phyloP scores from a whole-genome alignment of 2,888 invertebrate genomes.

The Rhagophthalmus giganteus region DNA sequence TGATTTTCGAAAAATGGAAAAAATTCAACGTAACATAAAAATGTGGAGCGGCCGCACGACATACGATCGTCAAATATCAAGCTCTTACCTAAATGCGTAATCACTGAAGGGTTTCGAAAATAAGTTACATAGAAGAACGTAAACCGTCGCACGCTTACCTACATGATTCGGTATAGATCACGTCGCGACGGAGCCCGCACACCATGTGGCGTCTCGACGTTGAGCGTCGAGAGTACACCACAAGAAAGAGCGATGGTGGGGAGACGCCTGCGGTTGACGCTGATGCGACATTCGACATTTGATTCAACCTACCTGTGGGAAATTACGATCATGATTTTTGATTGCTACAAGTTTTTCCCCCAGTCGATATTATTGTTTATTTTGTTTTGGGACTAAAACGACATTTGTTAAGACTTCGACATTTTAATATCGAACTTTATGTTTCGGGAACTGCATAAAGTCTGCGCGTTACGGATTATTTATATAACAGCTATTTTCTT shows the following conservation, averaged over 20 bases:
- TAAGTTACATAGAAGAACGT: slow-evolving; percentile 13
- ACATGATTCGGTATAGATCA: slow-evolving; percentile 15
- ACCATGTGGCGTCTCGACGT: slow-evolving; percentile 51
- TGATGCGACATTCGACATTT: slow-evolving; percentile 46
- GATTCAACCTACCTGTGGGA: slow-evolving; percentile 49
- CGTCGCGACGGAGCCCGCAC: slow-evolving; percentile 32
- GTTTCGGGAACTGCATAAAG: too few species aligned
- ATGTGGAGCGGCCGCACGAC: too few species aligned
- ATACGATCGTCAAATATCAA: background rate
- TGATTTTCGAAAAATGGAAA: too few species aligned
- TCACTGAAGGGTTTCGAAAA: background rate
- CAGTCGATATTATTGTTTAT: slow-evolving; percentile 19
- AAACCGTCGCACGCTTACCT: slow-evolving; percentile 19
- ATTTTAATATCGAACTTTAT: too few species aligned
- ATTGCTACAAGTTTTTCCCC: slow-evolving; percentile 29
- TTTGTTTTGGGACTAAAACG: slow-evolving; percentile 3
- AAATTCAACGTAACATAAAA: too few species aligned
- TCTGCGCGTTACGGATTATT: too few species aligned
- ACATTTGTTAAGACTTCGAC: background rate
- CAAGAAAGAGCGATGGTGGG: slow-evolving; percentile 38
- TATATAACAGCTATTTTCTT: too few species aligned
- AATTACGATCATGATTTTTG: slow-evolving; percentile 35
- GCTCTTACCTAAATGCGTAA: background rate
- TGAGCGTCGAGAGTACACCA: slow-evolving; percentile 38
- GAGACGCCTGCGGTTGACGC: slow-evolving; percentile 48